Evolutionary conservation across 2,888 invertebrate species (phyloP).

Genomic region (Orthosia incerta): DNA sequence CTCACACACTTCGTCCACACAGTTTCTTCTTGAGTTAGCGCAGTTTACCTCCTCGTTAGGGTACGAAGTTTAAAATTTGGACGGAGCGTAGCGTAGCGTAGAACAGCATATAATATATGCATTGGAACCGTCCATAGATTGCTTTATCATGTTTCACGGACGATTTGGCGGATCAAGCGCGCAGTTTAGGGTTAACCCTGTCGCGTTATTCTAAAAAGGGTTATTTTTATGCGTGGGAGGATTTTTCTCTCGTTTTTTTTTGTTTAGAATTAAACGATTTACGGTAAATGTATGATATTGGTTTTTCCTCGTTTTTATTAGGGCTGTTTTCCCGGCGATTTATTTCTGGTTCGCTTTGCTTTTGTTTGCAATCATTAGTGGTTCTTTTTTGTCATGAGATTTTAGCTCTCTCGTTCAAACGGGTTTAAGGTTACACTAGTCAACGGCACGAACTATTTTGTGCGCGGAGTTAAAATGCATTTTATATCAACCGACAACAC

Average conservation of each 20-base stretch:
- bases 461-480: no score
- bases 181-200: constrained; percentile 39
- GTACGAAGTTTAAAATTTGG: constrained; percentile 54
- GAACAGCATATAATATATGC: constrained; percentile 59
- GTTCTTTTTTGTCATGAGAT: background rate
- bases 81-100: constrained; percentile 21
- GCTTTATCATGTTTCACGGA: constrained; percentile 66
- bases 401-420: background rate
- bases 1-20: constrained; percentile 19
- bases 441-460: no score
- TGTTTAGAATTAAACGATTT: constrained; percentile 50
- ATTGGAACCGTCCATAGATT: constrained; percentile 53
- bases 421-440: no score
- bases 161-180: constrained; percentile 57
- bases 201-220: constrained; percentile 46
- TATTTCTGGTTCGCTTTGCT: constrained; percentile 7
- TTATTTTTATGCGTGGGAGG: constrained; percentile 37
- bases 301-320: constrained; percentile 39
- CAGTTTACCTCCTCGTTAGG: constrained; percentile 39
- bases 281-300: constrained; percentile 37
- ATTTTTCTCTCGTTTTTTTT: constrained; percentile 23
- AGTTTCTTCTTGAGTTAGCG: constrained; percentile 28
- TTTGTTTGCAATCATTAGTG: constrained; percentile 2
- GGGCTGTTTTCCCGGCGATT: constrained; percentile 22
- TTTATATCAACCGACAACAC: no score